These are phyloP conservation scores for Stenodema calcarata DNA, from an alignment of 2,888 invertebrate species.

Conservation along the genomic window DNA sequence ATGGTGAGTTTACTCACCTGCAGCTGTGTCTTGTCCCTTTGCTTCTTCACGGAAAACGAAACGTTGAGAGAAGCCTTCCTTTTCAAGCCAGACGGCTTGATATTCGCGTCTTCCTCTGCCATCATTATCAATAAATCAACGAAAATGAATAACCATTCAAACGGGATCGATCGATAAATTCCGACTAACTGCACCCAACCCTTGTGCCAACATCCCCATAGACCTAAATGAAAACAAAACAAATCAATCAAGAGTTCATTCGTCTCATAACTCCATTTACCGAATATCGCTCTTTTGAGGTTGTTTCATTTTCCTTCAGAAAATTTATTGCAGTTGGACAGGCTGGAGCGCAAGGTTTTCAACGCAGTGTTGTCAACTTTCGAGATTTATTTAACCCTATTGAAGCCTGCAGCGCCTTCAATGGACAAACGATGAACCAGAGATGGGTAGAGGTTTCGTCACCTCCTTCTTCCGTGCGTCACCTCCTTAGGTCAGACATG, in stretches of 20 bases:
- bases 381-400: too few relatives aligned
- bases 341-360: neutral
- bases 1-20: conserved; percentile 60
- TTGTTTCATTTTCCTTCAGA: neutral
- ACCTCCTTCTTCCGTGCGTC: too few relatives aligned
- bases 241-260: conserved; percentile 21
- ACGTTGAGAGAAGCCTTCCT: conserved; percentile 58
- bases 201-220: neutral
- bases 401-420: too few relatives aligned
- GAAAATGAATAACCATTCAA: neutral
- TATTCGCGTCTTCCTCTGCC: neutral
- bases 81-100: conserved; percentile 53
- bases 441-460: too few relatives aligned
- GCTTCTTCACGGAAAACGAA: conserved; percentile 63
- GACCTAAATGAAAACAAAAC: conserved; percentile 17
- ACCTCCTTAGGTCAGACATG: too few relatives aligned
- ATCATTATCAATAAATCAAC: neutral
- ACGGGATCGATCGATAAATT: conserved; percentile 1
- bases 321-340: neutral
- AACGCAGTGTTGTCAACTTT: neutral
- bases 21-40: conserved; percentile 63
- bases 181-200: conserved; percentile 10
- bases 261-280: conserved; percentile 20
- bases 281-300: neutral
- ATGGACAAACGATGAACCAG: too few relatives aligned